These are phyloP conservation scores for Tenualosa ilisha DNA, from an alignment of 2,797 vertebrate genomes.

Conservation along the genomic window DNA sequence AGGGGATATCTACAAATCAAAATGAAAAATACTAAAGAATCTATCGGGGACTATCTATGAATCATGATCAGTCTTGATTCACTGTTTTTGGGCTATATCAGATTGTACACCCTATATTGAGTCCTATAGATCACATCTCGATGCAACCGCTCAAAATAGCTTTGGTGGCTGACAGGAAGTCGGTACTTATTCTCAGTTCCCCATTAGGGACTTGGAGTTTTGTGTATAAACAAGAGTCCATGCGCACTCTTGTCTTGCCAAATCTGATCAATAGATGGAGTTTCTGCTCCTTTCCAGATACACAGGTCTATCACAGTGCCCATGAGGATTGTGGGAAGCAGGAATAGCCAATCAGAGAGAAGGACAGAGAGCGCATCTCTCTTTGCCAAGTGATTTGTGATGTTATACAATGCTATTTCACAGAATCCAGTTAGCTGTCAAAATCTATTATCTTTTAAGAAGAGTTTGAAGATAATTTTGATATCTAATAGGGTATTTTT, in stretches of 20 bases:
- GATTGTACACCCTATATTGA: background rate
- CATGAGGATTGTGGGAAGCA: constrained; percentile 1
- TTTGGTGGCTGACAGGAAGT: constrained; percentile 8
- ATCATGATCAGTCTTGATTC: background rate
- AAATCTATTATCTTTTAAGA: background rate
- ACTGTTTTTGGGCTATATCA: background rate
- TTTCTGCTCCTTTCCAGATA: background rate
- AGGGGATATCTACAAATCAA: background rate
- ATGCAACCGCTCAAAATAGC: background rate
- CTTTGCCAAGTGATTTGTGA: background rate
- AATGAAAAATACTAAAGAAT: background rate
- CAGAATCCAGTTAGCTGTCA: background rate
- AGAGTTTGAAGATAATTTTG: background rate
- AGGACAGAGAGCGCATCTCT: background rate
- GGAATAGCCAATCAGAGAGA: background rate
- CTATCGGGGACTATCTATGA: background rate
- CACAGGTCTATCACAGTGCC: constrained; percentile 2
- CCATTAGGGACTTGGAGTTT: background rate
- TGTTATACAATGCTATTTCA: background rate
- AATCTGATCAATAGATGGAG: constrained; percentile 19
- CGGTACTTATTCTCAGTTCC: constrained; percentile 18
- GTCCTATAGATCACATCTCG: constrained; percentile 6
- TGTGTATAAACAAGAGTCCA: constrained; percentile 11
- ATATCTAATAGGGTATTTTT: background rate
- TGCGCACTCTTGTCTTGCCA: background rate